These are phyloP conservation scores for Andricus grossulariae DNA, from an alignment of 1,140 invertebrate genomes.

Conservation along the genomic window DNA sequence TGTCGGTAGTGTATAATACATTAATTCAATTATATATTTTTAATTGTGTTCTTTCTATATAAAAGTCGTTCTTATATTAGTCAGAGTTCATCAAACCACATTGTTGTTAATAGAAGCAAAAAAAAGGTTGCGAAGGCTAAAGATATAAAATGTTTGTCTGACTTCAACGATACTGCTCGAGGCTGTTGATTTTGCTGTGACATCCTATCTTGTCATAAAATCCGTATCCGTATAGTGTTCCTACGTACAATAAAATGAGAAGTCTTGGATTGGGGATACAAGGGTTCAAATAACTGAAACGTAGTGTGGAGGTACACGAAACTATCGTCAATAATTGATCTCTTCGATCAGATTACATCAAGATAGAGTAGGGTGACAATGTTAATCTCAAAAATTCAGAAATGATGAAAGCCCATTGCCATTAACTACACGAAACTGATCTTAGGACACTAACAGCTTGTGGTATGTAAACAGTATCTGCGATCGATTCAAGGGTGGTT, in stretches of 20 bases:
- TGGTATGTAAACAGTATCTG: neutral
- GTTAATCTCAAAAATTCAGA: neutral
- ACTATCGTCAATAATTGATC: neutral
- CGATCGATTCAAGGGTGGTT: neutral
- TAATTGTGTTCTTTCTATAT: too few relatives aligned
- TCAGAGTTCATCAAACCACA: too few relatives aligned
- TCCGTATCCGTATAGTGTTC: neutral
- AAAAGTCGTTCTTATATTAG: too few relatives aligned
- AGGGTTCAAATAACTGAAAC: neutral
- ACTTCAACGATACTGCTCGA: constrained; percentile 4
- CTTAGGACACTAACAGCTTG: constrained; percentile 13
- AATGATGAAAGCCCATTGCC: constrained; percentile 2
- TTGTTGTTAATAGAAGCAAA: too few relatives aligned
- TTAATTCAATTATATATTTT: too few relatives aligned
- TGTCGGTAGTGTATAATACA: too few relatives aligned
- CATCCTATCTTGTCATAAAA: constrained; percentile 20
- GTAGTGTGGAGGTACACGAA: too few relatives aligned
- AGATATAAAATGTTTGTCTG: too few relatives aligned
- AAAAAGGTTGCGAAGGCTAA: too few relatives aligned
- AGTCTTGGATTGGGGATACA: neutral
- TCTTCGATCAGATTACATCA: neutral
- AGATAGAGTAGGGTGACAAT: constrained; percentile 11
- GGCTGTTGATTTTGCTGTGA: constrained; percentile 1
- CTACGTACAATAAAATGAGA: neutral
- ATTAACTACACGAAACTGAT: constrained; percentile 28